Conservation (phyloP, 2,888 invertebrate species). For the Blastobasis adustella region DNA sequence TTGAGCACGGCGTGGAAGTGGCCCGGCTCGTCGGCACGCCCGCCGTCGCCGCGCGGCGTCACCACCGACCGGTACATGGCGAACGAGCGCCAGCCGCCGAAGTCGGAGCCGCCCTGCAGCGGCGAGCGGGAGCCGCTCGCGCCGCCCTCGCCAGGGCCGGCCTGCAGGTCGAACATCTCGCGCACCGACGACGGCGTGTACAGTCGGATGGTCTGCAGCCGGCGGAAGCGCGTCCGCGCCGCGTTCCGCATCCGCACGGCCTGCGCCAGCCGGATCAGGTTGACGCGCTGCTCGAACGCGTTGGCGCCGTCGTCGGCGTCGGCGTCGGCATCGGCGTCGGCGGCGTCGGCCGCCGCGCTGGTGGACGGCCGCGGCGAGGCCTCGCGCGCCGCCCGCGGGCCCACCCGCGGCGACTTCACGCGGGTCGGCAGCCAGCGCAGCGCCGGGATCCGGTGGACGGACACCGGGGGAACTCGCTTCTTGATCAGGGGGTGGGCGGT, state of each 20-base stretch:
- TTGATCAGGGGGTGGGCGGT: conserved; percentile 49
- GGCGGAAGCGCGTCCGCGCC: conserved; percentile 51
- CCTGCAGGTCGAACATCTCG: conserved; percentile 53
- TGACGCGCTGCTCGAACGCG: conserved; percentile 52
- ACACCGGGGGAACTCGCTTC: conserved; percentile 46
- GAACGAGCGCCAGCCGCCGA: conserved; percentile 27
- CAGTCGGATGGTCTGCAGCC: conserved; percentile 56
- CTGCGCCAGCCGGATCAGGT: conserved; percentile 58
- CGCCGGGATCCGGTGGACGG: conserved; percentile 53
- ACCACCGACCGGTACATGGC: conserved; percentile 36
- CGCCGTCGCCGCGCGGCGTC: conserved; percentile 28
- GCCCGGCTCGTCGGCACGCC: conserved; percentile 26
- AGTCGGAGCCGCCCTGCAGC: conserved; percentile 24
- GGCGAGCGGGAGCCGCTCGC: conserved; percentile 16
- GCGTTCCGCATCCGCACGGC: conserved; percentile 55
- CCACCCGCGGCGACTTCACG: conserved; percentile 18
- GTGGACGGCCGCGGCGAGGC: conserved; percentile 35
- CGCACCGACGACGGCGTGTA: conserved; percentile 61
- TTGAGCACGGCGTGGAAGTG: conserved; percentile 46
- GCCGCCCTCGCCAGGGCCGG: conserved; percentile 17
- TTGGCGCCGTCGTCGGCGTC: conserved; percentile 36
- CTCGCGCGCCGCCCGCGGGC: conserved; percentile 21
- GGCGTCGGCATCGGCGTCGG: conserved; percentile 21
- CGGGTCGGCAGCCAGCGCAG: conserved; percentile 42
- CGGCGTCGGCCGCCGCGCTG: conserved; percentile 43